Percentiles rank a stretch among this genome's conserved stretches.
phyloP scores from a whole-genome alignment of 35 echinoderm and acorn worm species.

The Anneissia japonica region DNA sequence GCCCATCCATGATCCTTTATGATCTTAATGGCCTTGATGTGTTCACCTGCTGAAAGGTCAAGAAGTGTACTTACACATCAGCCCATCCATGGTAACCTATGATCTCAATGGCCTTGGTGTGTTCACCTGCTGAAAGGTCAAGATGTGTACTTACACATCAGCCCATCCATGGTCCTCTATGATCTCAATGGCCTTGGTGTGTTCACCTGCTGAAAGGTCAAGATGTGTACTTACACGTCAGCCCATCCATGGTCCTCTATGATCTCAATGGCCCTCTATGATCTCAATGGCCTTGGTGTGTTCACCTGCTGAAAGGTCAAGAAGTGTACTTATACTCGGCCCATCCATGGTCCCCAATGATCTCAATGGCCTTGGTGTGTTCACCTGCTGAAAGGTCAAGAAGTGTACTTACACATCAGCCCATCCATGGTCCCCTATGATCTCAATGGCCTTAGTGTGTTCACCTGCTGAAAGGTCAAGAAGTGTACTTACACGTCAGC shows the following conservation, averaged over 20 bases:
- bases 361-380: slow-evolving; percentile 88
- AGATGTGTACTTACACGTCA: slow-evolving; percentile 3
- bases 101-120: background rate
- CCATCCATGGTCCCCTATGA: slow-evolving; percentile 7
- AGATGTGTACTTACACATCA: slow-evolving; percentile 19
- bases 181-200: background rate
- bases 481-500: slow-evolving; percentile 76
- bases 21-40: slow-evolving; percentile 11
- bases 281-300: slow-evolving; percentile 93
- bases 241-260: slow-evolving; percentile 39
- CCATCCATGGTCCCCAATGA: slow-evolving; percentile 94
- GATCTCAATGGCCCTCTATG: slow-evolving; percentile 85
- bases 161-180: slow-evolving; percentile 5
- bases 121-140: slow-evolving; percentile 26
- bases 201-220: slow-evolving; percentile 75
- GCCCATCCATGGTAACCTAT: slow-evolving; percentile 12
- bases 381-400: slow-evolving; percentile 79
- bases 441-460: background rate
- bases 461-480: background rate
- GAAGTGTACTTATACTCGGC: slow-evolving; percentile 80
- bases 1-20: slow-evolving; percentile 1
- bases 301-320: slow-evolving; percentile 77
- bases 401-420: slow-evolving; percentile 19
- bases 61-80: slow-evolving; percentile 19
- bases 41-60: slow-evolving; percentile 73